These are phyloP conservation scores for Hystrix brachyura DNA, from an alignment of 2,113 vertebrate species.

Conservation along the genomic window DNA sequence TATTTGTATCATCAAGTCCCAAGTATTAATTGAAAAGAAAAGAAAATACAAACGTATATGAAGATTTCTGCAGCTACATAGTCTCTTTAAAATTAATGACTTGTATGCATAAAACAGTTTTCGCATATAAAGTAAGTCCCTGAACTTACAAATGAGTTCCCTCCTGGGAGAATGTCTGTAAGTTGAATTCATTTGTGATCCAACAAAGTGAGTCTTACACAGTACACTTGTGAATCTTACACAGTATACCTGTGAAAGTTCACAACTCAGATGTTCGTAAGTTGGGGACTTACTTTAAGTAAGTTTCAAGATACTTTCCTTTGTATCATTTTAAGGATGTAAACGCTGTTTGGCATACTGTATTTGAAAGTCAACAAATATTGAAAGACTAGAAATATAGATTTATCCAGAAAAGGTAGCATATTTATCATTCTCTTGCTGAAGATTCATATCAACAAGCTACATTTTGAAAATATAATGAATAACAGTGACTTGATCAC, in stretches of 20 bases:
- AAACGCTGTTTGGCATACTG: neutral
- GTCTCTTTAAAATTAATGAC: slow-evolving; percentile 31
- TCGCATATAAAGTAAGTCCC: neutral
- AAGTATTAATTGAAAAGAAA: slow-evolving; percentile 73
- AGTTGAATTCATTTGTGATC: neutral
- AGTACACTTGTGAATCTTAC: neutral
- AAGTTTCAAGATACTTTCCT: slow-evolving; percentile 22
- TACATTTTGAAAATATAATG: neutral
- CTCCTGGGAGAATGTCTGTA: neutral
- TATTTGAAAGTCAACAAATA: slow-evolving; percentile 18
- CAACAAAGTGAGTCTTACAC: neutral
- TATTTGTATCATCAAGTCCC: neutral
- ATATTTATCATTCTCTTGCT: neutral
- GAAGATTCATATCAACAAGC: slow-evolving; percentile 35
- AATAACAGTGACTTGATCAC: neutral
- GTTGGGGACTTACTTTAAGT: neutral
- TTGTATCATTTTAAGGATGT: neutral
- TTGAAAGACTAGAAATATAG: neutral
- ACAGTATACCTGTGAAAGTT: neutral
- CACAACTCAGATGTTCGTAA: neutral
- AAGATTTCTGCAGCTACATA: neutral
- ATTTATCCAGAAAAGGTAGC: neutral
- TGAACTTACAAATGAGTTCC: neutral
- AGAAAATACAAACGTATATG: neutral
- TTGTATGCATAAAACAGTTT: neutral